Base-by-base conservation (phyloP, 1,140 invertebrate genomes). In the Cotesia chilonis region DNA sequence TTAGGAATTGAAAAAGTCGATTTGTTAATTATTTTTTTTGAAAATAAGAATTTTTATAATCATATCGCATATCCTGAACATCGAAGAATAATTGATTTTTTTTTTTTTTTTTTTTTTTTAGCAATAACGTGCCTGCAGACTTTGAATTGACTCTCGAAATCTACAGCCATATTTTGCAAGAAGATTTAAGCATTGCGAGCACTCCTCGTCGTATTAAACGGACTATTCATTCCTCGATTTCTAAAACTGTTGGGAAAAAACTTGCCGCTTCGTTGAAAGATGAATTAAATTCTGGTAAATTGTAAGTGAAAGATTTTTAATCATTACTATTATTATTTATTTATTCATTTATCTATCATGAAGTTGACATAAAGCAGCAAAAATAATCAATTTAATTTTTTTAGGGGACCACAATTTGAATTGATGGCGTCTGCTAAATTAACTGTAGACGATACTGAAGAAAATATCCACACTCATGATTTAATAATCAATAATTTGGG, bases 161-260 rank as follows among this genome's bases (percentile, higher is more conserved):
- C 14, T 93, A 92, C 79, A 90, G 90, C 75, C 90, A 92, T 75
- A 88, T 92, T 60, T 81, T 92, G 20, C 90, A 91, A 76, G 91
- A 92, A 74, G 92, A 93, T 79, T 82, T 93, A 51, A 91, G 88
- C 6, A 92, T 93, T 47, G 91, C 91, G 1, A 91, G 89, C 75
- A 92, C 92, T 1, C 90, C 91, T 0, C 85, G 90, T 72, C 91
- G 91, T 82, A 89, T 93, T 0, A 90, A 90, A 79, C 90, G 90
- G 68, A 91, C 91, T 4, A 91, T 93, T 51, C 92, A 92, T 67
- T 90, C 89, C 51, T 92, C 91, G 6, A 91, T 93, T 20, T 91
- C 90, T 36, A 88, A 90, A 77, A 92, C 91, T 20, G 90, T 93
- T 12, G 92, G 92, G 0, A 90, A 91, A 77, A 90, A 89, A 78